phyloP scores from a whole-genome alignment of 2,888 invertebrate species.

The Amphipyra tragopoginis region DNA sequence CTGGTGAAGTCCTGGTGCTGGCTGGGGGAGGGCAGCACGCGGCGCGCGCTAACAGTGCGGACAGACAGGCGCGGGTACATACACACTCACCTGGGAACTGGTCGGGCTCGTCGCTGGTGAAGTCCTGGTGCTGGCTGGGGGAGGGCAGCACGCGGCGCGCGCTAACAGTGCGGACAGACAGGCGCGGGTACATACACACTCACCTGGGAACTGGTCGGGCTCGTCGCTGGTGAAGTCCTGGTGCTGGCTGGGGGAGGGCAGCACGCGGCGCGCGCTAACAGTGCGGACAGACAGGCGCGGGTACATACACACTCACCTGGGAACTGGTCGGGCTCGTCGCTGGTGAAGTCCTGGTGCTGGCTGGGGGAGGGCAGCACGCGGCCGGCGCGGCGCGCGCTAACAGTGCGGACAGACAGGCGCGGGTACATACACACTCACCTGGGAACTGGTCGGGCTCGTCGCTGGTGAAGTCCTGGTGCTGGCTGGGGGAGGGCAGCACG shows the following conservation, averaged over 20 bases:
- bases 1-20: slow-evolving; percentile 56
- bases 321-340: neutral
- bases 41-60: neutral
- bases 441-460: too few species aligned
- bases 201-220: neutral
- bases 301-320: neutral
- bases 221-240: neutral
- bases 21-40: neutral
- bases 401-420: too few species aligned
- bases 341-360: slow-evolving; percentile 65
- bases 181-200: neutral
- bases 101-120: slow-evolving; percentile 56
- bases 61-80: too few species aligned
- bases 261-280: neutral
- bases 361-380: slow-evolving; percentile 31
- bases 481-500: too few species aligned
- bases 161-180: neutral
- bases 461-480: too few species aligned
- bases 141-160: neutral
- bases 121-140: slow-evolving; percentile 60
- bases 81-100: neutral
- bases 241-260: neutral
- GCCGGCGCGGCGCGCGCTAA: slow-evolving; percentile 33
- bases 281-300: neutral
- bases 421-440: too few species aligned